These are phyloP conservation scores for Hepsetus odoe DNA, from an alignment of 2,113 vertebrate genomes.

Conservation along the genomic window DNA sequence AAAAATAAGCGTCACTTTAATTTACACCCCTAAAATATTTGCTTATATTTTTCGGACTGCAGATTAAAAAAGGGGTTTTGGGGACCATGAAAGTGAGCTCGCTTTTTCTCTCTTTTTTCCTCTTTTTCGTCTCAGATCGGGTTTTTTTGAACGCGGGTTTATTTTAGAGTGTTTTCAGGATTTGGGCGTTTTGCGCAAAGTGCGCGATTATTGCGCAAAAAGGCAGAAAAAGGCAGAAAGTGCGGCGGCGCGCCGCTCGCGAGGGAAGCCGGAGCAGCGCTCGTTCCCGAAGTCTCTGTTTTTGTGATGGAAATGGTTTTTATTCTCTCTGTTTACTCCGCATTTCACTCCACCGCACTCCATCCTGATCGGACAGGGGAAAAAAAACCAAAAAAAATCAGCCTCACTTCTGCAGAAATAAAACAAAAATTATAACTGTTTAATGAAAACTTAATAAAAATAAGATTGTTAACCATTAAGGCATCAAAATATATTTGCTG, in stretches of 20 bases:
- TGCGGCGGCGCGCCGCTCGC: slow-evolving; percentile 69
- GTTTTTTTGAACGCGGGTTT: not conserved
- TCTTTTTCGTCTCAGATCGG: not conserved
- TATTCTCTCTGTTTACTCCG: slow-evolving; percentile 88
- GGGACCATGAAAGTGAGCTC: no score
- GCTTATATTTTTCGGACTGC: no score
- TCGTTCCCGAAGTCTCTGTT: slow-evolving; percentile 44
- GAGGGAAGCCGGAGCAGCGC: slow-evolving; percentile 81
- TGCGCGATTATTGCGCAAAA: not conserved
- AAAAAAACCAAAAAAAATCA: no score
- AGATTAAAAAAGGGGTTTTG: no score
- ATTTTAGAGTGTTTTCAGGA: not conserved
- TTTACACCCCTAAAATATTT: no score
- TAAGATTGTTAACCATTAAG: no score
- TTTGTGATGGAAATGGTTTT: slow-evolving; percentile 97
- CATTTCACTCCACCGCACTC: slow-evolving; percentile 96
- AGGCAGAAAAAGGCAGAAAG: not conserved
- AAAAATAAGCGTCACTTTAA: no score
- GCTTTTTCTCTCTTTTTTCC: not conserved
- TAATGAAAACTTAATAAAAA: no score
- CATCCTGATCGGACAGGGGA: slow-evolving; percentile 79
- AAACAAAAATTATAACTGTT: no score
- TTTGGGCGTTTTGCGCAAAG: not conserved
- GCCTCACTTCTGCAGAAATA: no score
- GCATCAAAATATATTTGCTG: no score